Conservation (phyloP, 2,113 vertebrate species). For the Cinclus cinclus region DNA sequence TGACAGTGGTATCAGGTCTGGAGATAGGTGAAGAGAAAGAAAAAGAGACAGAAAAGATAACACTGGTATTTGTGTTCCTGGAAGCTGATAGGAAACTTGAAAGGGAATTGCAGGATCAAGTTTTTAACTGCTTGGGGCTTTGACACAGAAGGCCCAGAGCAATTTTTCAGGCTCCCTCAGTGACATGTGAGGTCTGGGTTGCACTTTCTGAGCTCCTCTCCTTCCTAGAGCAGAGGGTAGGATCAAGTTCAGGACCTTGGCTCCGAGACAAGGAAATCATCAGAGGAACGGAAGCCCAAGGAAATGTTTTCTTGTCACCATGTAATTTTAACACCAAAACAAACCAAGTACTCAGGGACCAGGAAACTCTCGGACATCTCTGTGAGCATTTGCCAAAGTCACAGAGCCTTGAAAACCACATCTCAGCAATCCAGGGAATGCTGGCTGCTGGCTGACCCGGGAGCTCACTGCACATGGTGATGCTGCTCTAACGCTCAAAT, state of each 20-base stretch:
- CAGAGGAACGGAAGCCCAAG: neutral
- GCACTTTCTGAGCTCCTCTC: neutral
- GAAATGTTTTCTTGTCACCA: neutral
- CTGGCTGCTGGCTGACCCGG: neutral
- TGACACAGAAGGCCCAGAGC: neutral
- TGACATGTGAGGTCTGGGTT: neutral
- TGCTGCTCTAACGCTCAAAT: neutral
- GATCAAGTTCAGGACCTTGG: neutral
- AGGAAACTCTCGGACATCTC: neutral
- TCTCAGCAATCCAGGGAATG: neutral
- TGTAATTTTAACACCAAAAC: neutral
- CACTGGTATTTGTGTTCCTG: neutral
- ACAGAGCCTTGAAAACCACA: neutral
- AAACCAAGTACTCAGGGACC: neutral
- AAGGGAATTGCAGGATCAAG: neutral
- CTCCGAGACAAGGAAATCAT: neutral
- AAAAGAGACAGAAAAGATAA: neutral
- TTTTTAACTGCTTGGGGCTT: neutral
- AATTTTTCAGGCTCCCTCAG: neutral
- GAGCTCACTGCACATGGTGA: rapidly evolving
- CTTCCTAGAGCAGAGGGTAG: neutral
- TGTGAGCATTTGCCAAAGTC: neutral
- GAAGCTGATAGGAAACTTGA: rapidly evolving
- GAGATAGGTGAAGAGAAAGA: neutral
- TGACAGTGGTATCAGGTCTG: neutral